Evolutionary conservation across 2,113 vertebrate genomes (phyloP).

Genomic region (Microtus ochrogaster): DNA sequence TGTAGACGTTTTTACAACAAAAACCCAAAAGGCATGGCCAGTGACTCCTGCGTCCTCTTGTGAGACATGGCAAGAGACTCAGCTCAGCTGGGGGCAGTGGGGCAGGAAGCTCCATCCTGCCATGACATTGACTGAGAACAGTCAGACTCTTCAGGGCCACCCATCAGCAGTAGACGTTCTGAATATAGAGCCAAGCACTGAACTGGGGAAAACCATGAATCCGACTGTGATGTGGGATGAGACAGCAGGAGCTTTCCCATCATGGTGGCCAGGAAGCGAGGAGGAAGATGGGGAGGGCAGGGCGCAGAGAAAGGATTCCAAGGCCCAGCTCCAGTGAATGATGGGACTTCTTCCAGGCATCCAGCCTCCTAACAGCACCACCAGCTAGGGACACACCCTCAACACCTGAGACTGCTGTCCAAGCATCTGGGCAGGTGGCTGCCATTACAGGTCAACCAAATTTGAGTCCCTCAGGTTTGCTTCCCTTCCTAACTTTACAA

Average conservation of each 20-base stretch:
- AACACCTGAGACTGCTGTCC: neutral
- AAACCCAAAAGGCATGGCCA: neutral
- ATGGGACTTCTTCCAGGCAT: neutral
- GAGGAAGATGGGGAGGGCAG: neutral
- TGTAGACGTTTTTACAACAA: too few species aligned
- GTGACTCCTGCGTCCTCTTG: neutral
- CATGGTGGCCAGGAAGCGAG: neutral
- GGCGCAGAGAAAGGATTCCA: neutral
- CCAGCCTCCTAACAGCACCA: neutral
- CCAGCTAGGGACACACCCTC: neutral
- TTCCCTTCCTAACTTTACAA: neutral
- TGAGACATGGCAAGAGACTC: neutral
- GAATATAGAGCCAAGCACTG: neutral
- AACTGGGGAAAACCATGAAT: neutral
- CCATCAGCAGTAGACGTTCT: neutral
- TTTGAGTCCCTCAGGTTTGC: neutral
- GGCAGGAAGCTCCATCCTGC: neutral
- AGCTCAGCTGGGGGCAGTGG: neutral
- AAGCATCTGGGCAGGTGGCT: neutral
- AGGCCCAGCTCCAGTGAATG: neutral
- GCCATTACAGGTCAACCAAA: neutral
- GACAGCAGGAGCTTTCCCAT: neutral
- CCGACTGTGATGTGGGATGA: neutral
- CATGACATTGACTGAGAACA: neutral
- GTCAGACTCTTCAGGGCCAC: neutral